Conservation (phyloP, 1,140 invertebrate species). For the Tenebrio molitor region DNA sequence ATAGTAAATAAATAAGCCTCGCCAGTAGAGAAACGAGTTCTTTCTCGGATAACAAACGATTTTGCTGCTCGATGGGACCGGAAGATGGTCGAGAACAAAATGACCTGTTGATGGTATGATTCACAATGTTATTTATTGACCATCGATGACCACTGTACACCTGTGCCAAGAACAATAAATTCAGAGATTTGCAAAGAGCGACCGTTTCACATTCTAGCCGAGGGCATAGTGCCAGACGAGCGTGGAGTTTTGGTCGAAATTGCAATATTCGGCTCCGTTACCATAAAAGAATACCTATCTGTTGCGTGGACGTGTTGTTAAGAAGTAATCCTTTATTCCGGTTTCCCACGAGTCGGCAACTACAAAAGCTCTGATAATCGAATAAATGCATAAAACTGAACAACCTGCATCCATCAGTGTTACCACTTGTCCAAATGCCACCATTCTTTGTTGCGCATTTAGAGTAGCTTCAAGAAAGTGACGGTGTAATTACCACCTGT, state of each 20-base stretch:
- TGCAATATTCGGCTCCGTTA: too few species aligned
- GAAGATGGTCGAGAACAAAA: slow-evolving; percentile 32
- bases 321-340: not conserved
- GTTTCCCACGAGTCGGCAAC: slow-evolving; percentile 25
- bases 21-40: not conserved
- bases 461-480: too few species aligned
- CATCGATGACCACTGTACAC: slow-evolving; percentile 6
- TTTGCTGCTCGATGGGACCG: slow-evolving; percentile 24
- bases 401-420: not conserved
- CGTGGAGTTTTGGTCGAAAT: not conserved
- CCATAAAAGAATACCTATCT: too few species aligned
- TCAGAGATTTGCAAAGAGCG: too few species aligned
- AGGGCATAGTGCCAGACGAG: too few species aligned
- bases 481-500: too few species aligned
- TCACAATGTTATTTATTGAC: slow-evolving; percentile 16
- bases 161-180: slow-evolving; percentile 13
- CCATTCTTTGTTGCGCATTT: too few species aligned
- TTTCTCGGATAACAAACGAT: slow-evolving; percentile 19
- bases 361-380: slow-evolving; percentile 15
- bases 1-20: not conserved
- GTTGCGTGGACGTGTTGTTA: not conserved
- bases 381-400: not conserved
- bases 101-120: slow-evolving; percentile 21
- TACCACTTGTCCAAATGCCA: not conserved
- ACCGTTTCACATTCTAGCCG: too few species aligned